A percentile compares a stretch with the other conserved stretches of the same genome.
phyloP scores from a whole-genome alignment of 2,797 vertebrate genomes.

The Gymnothorax javanicus region DNA sequence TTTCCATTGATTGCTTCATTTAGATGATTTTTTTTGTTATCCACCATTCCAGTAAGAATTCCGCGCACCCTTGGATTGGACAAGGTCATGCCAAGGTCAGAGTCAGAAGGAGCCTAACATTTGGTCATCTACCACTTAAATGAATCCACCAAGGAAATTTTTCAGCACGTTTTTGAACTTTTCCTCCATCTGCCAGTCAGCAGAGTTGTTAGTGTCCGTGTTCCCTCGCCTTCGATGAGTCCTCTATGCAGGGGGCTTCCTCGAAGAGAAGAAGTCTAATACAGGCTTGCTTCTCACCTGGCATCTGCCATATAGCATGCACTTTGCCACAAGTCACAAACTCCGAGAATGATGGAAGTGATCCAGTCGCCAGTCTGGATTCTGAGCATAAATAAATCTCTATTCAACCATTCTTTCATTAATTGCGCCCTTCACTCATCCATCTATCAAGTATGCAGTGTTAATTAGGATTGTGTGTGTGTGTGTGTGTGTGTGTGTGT shows the following conservation, averaged over 20 bases:
- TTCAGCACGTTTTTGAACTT: background rate
- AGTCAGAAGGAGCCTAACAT: background rate
- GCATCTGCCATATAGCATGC: background rate
- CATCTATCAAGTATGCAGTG: background rate
- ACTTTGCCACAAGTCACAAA: background rate
- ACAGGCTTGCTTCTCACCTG: background rate
- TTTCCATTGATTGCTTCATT: no score
- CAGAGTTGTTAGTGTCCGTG: background rate
- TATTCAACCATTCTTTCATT: background rate
- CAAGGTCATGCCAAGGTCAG: background rate
- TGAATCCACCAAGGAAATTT: background rate
- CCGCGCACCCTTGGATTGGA: background rate
- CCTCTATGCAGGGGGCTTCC: background rate
- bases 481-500: no score
- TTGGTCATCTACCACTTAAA: background rate
- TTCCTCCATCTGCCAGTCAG: background rate
- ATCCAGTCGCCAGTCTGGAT: background rate
- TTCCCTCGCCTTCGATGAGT: background rate
- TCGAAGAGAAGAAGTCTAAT: background rate
- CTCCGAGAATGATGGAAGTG: background rate
- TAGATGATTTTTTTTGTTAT: no score
- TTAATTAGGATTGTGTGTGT: background rate
- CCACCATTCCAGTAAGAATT: no score
- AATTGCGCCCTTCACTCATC: background rate
- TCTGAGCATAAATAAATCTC: background rate